Percentiles rank a stretch among this genome's conserved stretches.
These are phyloP conservation scores for Typhlichthys subterraneus DNA, from an alignment of 2,797 vertebrate genomes.

Conservation along the genomic window DNA sequence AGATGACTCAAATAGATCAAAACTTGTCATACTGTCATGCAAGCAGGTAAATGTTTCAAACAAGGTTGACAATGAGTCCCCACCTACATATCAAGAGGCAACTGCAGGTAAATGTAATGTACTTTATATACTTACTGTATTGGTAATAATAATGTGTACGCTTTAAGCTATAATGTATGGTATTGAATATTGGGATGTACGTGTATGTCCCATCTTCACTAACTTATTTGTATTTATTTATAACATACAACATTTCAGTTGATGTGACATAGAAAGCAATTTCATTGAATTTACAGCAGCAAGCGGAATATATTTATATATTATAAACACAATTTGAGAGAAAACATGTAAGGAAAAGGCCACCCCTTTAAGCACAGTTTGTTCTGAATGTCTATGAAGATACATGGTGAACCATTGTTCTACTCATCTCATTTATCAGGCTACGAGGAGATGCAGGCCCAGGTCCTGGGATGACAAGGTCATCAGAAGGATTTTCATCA, in stretches of 20 bases:
- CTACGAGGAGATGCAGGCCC: conserved; percentile 83
- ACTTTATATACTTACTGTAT: background rate
- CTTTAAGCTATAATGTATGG: no score
- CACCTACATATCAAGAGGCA: conserved; percentile 90
- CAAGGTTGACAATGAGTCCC: conserved; percentile 78
- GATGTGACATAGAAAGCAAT: background rate
- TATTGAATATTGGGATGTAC: no score
- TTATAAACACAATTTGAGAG: no score
- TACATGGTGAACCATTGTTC: background rate
- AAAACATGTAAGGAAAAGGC: background rate
- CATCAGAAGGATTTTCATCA: conserved; percentile 88
- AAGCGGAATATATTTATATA: no score
- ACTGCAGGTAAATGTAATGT: conserved; percentile 77
- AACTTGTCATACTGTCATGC: background rate
- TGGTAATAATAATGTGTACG: no score
- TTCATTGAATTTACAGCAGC: background rate
- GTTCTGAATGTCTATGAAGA: background rate
- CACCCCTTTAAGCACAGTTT: background rate
- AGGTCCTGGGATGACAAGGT: conserved; percentile 88
- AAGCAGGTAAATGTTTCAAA: conserved; percentile 78
- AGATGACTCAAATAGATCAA: background rate
- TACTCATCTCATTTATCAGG: conserved; percentile 44
- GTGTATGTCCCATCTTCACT: no score
- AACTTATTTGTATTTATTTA: no score
- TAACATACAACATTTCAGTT: background rate